phyloP scores from a whole-genome alignment of 2,113 vertebrate species.

The Tyto alba region DNA sequence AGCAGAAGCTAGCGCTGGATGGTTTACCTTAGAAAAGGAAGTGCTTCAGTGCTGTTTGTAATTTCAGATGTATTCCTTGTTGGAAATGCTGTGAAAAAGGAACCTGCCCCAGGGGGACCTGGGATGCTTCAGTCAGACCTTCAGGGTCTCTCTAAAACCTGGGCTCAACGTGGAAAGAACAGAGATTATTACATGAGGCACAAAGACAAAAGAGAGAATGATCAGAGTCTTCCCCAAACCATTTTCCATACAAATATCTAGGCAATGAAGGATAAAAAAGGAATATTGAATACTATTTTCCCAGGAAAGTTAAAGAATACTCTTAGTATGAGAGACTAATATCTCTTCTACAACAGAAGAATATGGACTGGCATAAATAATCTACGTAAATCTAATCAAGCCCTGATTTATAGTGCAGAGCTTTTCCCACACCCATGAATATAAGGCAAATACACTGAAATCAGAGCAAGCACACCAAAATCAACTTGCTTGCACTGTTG shows the following conservation, averaged over 20 bases:
- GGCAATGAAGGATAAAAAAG: neutral
- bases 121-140: neutral
- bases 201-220: neutral
- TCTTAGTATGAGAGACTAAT: neutral
- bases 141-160: neutral
- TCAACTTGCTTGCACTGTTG: neutral
- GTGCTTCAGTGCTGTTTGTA: neutral
- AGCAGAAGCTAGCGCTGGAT: neutral
- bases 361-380: neutral
- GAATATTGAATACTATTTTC: fast-evolving
- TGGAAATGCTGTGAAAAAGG: neutral
- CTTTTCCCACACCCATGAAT: neutral
- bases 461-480: neutral
- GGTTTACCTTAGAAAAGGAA: neutral
- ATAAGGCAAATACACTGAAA: neutral
- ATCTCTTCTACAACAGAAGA: neutral
- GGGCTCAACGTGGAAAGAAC: neutral
- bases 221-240: neutral
- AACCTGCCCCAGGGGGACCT: fast-evolving
- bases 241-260: neutral
- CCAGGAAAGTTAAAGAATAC: neutral
- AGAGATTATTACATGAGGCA: neutral
- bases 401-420: neutral
- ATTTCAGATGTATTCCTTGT: neutral
- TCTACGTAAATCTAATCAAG: neutral